Percentiles rank a stretch among this genome's conserved stretches.
phyloP scores from a whole-genome alignment of 2,113 vertebrate genomes.

The Actenoides lindsayi region DNA sequence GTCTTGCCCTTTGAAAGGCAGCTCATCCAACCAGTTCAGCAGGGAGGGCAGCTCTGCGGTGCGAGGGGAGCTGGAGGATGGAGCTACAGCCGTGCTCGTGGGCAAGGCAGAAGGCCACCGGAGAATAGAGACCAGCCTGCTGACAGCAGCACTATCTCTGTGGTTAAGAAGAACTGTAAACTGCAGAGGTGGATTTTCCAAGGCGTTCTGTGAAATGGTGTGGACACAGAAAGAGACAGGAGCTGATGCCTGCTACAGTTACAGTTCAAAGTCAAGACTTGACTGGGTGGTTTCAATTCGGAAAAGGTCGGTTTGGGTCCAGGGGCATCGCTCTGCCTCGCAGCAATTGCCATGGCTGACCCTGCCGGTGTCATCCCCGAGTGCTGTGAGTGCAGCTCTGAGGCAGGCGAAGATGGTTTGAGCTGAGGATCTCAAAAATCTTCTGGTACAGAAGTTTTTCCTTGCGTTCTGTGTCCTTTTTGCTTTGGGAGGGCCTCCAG shows the following conservation, averaged over 20 bases:
- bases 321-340: fast-evolving
- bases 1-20: not conserved
- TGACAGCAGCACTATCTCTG: fast-evolving
- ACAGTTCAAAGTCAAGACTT: not conserved
- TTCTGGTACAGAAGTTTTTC: not conserved
- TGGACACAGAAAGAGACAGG: not conserved
- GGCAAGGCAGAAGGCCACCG: not conserved
- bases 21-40: not conserved
- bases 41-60: not conserved
- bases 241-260: not conserved
- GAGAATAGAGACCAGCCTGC: not conserved
- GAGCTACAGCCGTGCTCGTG: not conserved
- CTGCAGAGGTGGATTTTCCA: no score
- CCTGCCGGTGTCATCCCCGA: not conserved
- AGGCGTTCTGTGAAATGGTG: not conserved
- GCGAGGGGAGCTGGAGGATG: not conserved
- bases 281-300: fast-evolving
- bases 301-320: fast-evolving
- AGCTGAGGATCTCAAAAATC: not conserved
- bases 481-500: not conserved
- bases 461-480: not conserved
- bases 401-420: fast-evolving
- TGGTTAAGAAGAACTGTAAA: not conserved
- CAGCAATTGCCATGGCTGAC: fast-evolving
- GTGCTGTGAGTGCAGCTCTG: fast-evolving